phyloP scores from a whole-genome alignment of 2,113 vertebrate genomes.

The Sphaerodactylus townsendi region DNA sequence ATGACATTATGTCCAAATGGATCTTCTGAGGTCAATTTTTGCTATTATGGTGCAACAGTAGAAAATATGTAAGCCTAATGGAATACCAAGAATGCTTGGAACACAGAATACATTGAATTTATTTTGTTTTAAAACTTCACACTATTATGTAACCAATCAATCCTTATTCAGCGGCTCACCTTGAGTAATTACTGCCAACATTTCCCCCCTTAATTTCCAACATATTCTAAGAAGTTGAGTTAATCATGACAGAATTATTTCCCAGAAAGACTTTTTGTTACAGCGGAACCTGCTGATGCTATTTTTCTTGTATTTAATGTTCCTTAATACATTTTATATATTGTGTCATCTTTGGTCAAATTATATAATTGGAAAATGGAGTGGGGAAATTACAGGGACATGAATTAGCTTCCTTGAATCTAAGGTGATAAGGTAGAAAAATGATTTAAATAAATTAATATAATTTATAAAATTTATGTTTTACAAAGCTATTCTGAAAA shows the following conservation, averaged over 20 bases:
- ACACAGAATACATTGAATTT: slow-evolving; percentile 17
- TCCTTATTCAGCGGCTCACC: slow-evolving; percentile 13
- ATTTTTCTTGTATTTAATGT: not conserved
- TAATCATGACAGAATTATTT: slow-evolving; percentile 35
- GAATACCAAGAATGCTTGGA: slow-evolving; percentile 16
- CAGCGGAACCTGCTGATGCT: not conserved
- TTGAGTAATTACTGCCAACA: slow-evolving; percentile 36
- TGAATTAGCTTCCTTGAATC: too few relatives aligned
- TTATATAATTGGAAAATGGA: not conserved
- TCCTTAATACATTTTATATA: not conserved
- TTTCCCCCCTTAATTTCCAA: not conserved
- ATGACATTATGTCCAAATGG: not conserved
- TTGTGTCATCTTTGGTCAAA: slow-evolving; percentile 7
- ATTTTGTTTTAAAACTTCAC: slow-evolving; percentile 25
- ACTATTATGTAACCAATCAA: slow-evolving; percentile 11
- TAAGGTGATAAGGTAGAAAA: too few relatives aligned
- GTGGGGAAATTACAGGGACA: too few relatives aligned
- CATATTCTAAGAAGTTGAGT: slow-evolving; percentile 37
- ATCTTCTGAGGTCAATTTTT: not conserved
- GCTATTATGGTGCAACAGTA: not conserved
- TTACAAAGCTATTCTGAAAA: not conserved
- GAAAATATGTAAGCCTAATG: slow-evolving; percentile 11
- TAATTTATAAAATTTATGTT: not conserved
- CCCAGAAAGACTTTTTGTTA: slow-evolving; percentile 31
- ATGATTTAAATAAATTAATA: too few relatives aligned